Evolutionary conservation across 2,888 invertebrate genomes (phyloP), one percentile per base, ranked within the genome.

Genomic region (Dynastes tityus): DNA sequence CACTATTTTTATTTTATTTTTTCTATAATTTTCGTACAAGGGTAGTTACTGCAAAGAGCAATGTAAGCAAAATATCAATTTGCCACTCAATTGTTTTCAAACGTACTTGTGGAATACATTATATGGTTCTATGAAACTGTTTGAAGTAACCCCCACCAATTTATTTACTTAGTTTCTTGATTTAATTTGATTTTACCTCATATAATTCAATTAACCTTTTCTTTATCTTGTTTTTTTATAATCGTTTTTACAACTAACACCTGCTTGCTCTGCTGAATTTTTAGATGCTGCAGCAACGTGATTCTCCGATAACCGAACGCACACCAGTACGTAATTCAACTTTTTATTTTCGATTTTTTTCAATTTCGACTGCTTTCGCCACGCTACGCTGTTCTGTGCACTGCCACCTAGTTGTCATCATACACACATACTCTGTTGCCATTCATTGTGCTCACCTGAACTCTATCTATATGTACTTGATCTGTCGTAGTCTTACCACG

Each of bases 261-360:
- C 90, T 91, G 90, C 90, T 90, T 83, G 86, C 85, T 85, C 84
- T 84, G 80, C 81, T 80, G 80, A 79, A 71, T 68, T 87, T 89
- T 89, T 89, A 86, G 82, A 82, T 81, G 53, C 65, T 67, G 73
- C 70, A 13, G 22, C 45, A 29, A 68, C 64, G 76, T 45, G 63
- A 64, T 45, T 45, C 64, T 65, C 45, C 67, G 32, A 51, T 73
- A 65, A 73, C 22, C 58, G 79, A 79, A 64, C 65, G 61, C 86
- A 91, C 92, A 84, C 93, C 94, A 90, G 94, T 94, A 94, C 92
- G 94, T 80, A 78, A 73, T 58, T 65, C 32, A 78, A 61, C 68
- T 78, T 77, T 87, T 84, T 86, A 85, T 85, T 86, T 85, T 84
- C 84, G 84, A 82, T 86, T 86, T 81, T 75, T 78, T 70, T 79